Conservation (phyloP, 2,888 invertebrate species). For the Scaptomyza caliginosa region DNA sequence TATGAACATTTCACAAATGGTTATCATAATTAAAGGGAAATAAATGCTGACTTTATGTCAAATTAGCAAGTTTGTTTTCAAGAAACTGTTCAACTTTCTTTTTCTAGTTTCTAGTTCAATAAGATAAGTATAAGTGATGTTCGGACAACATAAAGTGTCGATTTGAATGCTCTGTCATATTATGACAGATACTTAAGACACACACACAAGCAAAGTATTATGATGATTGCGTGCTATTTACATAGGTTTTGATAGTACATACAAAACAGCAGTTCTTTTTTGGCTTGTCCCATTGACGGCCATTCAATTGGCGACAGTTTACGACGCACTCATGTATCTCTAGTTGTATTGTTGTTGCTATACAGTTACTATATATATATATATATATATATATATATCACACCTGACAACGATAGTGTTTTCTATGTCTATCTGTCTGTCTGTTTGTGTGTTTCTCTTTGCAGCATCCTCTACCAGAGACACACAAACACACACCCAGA, state of each 20-base stretch:
- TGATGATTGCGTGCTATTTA: conserved; percentile 75
- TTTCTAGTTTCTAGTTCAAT: no score
- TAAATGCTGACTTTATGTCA: no score
- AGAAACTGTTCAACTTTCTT: neutral
- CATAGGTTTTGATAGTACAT: conserved; percentile 67
- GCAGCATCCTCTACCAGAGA: conserved; percentile 22
- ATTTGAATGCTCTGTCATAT: conserved; percentile 46
- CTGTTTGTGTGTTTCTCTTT: neutral
- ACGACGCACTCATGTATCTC: conserved; percentile 43
- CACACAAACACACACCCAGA: conserved; percentile 3
- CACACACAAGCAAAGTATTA: conserved; percentile 41
- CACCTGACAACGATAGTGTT: conserved; percentile 40
- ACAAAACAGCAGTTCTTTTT: conserved; percentile 26
- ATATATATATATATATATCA: no score
- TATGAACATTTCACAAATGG: conserved; percentile 55
- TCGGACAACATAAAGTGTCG: conserved; percentile 57
- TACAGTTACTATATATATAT: conserved; percentile 22
- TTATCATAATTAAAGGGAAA: conserved; percentile 55
- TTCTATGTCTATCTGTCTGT: neutral
- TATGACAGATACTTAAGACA: conserved; percentile 39
- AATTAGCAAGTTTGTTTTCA: neutral
- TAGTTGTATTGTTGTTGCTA: conserved; percentile 39
- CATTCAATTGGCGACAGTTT: conserved; percentile 63
- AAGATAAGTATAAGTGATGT: no score
- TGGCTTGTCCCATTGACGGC: conserved; percentile 64